Percentiles rank a stretch among this genome's conserved stretches.
phyloP scores from a whole-genome alignment of 2,113 vertebrate genomes.

The Etheostoma spectabile region DNA sequence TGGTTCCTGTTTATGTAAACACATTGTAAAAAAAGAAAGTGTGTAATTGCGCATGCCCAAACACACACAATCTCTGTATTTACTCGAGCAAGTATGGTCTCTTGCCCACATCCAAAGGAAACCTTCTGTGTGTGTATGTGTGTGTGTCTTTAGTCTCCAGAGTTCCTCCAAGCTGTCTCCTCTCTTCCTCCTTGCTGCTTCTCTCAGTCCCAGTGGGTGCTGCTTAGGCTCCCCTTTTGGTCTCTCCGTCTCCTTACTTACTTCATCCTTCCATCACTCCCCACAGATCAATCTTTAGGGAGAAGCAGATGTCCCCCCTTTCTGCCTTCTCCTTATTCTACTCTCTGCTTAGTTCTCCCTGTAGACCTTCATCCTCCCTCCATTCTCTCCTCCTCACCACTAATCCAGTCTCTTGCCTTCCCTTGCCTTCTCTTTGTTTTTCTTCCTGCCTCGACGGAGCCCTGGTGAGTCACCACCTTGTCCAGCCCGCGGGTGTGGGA shows the following conservation, averaged over 20 bases:
- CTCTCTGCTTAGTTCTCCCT: slow-evolving; percentile 30
- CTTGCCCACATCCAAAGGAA: slow-evolving; percentile 41
- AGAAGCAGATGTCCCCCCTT: slow-evolving; percentile 6
- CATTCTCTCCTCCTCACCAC: slow-evolving; percentile 5
- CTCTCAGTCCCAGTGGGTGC: slow-evolving; percentile 44
- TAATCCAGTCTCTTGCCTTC: slow-evolving; percentile 52
- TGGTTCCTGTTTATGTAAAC: slow-evolving; percentile 58
- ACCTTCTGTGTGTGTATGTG: not conserved
- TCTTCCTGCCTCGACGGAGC: slow-evolving; percentile 48
- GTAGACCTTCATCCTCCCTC: slow-evolving; percentile 17
- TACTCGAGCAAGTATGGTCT: slow-evolving; percentile 59
- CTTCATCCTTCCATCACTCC: slow-evolving; percentile 50
- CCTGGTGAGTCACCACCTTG: slow-evolving; percentile 72
- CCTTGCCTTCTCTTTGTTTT: slow-evolving; percentile 54
- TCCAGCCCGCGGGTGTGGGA: slow-evolving; percentile 49
- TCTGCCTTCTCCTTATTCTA: slow-evolving; percentile 19
- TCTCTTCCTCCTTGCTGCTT: slow-evolving; percentile 45
- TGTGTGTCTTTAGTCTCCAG: slow-evolving; percentile 45
- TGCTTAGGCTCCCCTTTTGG: slow-evolving; percentile 43
- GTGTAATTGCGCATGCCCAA: slow-evolving; percentile 34
- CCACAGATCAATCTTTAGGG: slow-evolving; percentile 43
- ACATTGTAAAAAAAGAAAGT: slow-evolving; percentile 38
- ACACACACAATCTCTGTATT: slow-evolving; percentile 42
- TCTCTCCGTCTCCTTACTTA: slow-evolving; percentile 53
- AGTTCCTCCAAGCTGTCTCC: slow-evolving; percentile 46